phyloP scores from a whole-genome alignment of 1,140 invertebrate genomes.

The Heterodera carotae region DNA sequence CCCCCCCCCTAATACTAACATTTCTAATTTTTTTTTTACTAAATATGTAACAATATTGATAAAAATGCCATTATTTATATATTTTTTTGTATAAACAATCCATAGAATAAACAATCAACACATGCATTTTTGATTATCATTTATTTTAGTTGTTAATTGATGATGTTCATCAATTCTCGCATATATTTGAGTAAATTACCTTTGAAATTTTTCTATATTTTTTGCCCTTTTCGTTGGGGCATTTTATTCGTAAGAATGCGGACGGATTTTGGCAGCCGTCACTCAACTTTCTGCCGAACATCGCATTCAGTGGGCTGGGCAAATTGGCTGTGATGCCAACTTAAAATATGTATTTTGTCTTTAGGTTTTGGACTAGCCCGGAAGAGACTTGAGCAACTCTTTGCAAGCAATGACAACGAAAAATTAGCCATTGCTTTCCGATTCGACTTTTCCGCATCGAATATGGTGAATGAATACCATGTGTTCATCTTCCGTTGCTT shows the following conservation, averaged over 20 bases:
- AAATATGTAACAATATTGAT: no score
- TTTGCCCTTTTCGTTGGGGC: no score
- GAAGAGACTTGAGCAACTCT: constrained; percentile 34
- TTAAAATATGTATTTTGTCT: constrained; percentile 7
- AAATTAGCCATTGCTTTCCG: constrained; percentile 28
- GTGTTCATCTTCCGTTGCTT: neutral
- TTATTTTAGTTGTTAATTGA: neutral
- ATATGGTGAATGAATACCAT: constrained; percentile 26
- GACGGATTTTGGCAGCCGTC: constrained; percentile 20
- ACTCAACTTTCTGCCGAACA: constrained; percentile 29
- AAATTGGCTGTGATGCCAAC: constrained; percentile 5
- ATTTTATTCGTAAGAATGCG: no score
- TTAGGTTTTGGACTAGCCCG: constrained; percentile 22
- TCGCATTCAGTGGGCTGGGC: constrained; percentile 30
- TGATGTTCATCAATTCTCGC: no score
- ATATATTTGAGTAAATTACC: no score
- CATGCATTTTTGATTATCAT: neutral
- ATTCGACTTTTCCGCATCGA: constrained; percentile 27
- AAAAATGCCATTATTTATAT: no score
- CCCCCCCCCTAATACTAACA: neutral
- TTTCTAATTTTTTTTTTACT: neutral
- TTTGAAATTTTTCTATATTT: no score
- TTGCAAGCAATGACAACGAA: constrained; percentile 16
- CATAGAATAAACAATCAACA: neutral
- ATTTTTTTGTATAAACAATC: no score